Base-by-base conservation (phyloP, 2,888 invertebrate species). In the Lydus trimaculatus region DNA sequence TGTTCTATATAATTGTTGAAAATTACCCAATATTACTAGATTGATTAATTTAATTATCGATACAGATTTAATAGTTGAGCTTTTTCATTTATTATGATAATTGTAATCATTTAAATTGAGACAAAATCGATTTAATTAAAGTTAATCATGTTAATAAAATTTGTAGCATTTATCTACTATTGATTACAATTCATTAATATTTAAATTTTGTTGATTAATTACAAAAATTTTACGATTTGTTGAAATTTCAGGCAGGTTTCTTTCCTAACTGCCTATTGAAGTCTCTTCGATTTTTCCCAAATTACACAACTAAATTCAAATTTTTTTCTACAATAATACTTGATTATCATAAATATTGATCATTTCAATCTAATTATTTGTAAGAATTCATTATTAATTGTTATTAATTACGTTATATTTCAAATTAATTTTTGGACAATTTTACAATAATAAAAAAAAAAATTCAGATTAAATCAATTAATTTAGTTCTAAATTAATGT, bases 281-380 rank as follows among this genome's bases (percentile, higher is more conserved):
- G 61, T 70, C 70, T 70, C 70, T 63, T 52, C 63, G 36, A 31
- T 39, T 36, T 62, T 62, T 62, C 11, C 8, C 7, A n/a, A 43
- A 43, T 17, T 13, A 17, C 17, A 1, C 43, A 17, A 17, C 11
- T 36, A 36, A 36, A 36, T 15, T 36, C 60, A 15, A 31, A 25
- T 31, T 62, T 62, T 62, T n/a, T 43, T 17, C 7, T n/a, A n/a
- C n/a, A 43, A 43, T 17, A 43, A 43, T 43, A 13, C 17, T 23
- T 23, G 5, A 31, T n/a, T 20, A 17, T 17, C 36, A 36, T n/a
- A 25, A 15, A 4, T 60, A 31, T 33, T 31, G 60, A 36, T n/a
- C 0, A 31, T 33, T n/a, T 28, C 2, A 8, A 31, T 60, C 36
- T 20, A 36, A 31, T 60, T 60, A 20, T 6, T n/a, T 13, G 15